Percentiles rank a stretch among this genome's conserved stretches.
These are phyloP conservation scores for Lacerta bilineata DNA, from an alignment of 2,797 vertebrate species.

Conservation along the genomic window DNA sequence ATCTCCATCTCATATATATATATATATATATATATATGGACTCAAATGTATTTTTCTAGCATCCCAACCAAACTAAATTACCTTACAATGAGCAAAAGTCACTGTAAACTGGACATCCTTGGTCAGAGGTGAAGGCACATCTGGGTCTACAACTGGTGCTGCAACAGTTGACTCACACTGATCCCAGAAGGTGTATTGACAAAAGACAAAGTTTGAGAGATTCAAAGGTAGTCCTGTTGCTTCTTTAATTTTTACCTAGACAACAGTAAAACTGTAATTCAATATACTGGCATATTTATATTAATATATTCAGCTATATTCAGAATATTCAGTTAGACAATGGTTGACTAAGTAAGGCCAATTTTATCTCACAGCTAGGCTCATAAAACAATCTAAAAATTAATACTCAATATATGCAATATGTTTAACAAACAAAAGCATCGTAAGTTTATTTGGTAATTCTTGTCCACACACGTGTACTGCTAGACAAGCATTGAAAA, in stretches of 20 bases:
- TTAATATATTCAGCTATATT: neutral
- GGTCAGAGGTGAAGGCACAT: conserved; percentile 86
- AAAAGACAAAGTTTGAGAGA: conserved; percentile 98
- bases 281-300: neutral
- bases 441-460: neutral
- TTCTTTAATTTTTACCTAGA: conserved; percentile 94
- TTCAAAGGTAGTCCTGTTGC: conserved; percentile 93
- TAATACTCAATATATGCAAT: neutral
- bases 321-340: conserved; percentile 14
- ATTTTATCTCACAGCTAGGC: neutral
- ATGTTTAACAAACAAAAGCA: neutral
- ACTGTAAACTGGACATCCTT: conserved; percentile 92
- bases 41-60: neutral
- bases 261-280: conserved; percentile 4
- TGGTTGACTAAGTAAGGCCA: neutral
- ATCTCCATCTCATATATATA: neutral
- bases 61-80: conserved; percentile 62
- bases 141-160: conserved; percentile 95
- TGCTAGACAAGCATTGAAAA: neutral
- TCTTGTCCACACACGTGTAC: neutral
- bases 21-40: conserved; percentile 12
- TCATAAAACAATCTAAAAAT: neutral
- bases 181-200: conserved; percentile 98
- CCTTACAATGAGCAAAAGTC: conserved; percentile 93
- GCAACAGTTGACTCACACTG: conserved; percentile 90